phyloP scores from a whole-genome alignment of 2,888 invertebrate species.

The Idaea biselata region DNA sequence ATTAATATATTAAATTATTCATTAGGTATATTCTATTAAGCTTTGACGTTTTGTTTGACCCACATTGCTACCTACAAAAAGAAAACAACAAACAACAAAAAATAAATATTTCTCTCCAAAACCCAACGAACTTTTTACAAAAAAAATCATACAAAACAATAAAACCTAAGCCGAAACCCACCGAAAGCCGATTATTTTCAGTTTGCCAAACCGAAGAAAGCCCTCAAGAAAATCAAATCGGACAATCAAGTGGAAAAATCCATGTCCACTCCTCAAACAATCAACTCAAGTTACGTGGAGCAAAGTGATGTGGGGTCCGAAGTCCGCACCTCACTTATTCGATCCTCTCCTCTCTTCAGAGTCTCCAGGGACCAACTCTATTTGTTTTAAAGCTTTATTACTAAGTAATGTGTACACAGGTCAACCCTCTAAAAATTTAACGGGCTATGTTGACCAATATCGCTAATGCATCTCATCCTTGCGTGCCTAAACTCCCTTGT shows the following conservation, averaged over 20 bases:
- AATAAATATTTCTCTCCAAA: not conserved
- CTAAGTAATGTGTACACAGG: slow-evolving; percentile 80
- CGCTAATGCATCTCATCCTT: slow-evolving; percentile 55
- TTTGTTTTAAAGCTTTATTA: slow-evolving; percentile 81
- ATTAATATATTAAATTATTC: too few relatives aligned
- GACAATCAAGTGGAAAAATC: slow-evolving; percentile 81
- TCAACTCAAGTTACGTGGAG: slow-evolving; percentile 74
- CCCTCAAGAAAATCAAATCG: slow-evolving; percentile 76
- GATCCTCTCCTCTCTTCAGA: slow-evolving; percentile 53
- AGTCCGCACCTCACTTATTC: slow-evolving; percentile 61
- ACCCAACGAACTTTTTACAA: not conserved
- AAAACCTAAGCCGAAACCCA: slow-evolving; percentile 24
- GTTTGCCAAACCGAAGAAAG: slow-evolving; percentile 57
- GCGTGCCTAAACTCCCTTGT: slow-evolving; percentile 4
- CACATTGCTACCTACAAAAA: too few relatives aligned
- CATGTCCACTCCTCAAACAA: slow-evolving; percentile 76
- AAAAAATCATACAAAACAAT: not conserved
- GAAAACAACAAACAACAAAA: not conserved
- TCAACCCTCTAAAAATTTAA: slow-evolving; percentile 76
- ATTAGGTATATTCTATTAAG: too few relatives aligned
- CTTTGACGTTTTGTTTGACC: too few relatives aligned
- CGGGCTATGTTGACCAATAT: slow-evolving; percentile 68
- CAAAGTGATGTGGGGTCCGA: slow-evolving; percentile 61
- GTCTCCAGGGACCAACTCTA: slow-evolving; percentile 56
- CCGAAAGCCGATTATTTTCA: slow-evolving; percentile 45